Evolutionary conservation across 2,888 invertebrate species (phyloP), one percentile per base, ranked within the genome.

Genomic region (Notodonta dromedarius): DNA sequence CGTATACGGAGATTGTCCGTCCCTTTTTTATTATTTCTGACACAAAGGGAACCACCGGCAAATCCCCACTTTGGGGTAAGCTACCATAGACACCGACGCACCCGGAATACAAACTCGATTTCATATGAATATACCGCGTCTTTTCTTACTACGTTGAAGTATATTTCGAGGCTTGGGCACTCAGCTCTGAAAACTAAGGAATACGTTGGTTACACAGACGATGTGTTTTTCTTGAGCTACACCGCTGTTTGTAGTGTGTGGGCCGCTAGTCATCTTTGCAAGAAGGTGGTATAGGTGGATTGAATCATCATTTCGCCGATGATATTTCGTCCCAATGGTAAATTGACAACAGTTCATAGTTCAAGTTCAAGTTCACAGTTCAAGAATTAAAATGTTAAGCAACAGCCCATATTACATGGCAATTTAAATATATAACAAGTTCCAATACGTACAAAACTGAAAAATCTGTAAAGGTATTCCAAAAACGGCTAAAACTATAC

Each of bases 11-110:
- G 76, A 81, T 40, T 39, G 55, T 40, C 40, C 40, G 55, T 70
- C 71, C 77, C 74, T 77, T 78, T 77, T 82, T 82, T 80, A 83
- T 83, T 84, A 82, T 84, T 78, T 79, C 78, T 70, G 72, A 63
- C 79, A 82, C 81, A 84, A 84, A 82, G 77, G 70, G 76, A 71
- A 75, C 77, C 74, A 70, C 66, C 62, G 68, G 70, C 67, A 82
- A 82, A 79, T 78, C 80, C 75, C 71, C 76, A 79, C 76, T 82
- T 78, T 71, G 74, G 68, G 66, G 73, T 73, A 78, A 74, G 74
- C 70, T 71, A 73, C 73, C 70, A 63, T 71, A 69, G 66, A 62
- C 46, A 59, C 62, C 14, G 40, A 40, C 52, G 51, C 48, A 51
- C 42, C 55, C 54, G 35, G 54, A 60, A 72, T 66, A 69, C 55